Base-by-base conservation (phyloP, 2,888 invertebrate species). In the Tridacna gigas region DNA sequence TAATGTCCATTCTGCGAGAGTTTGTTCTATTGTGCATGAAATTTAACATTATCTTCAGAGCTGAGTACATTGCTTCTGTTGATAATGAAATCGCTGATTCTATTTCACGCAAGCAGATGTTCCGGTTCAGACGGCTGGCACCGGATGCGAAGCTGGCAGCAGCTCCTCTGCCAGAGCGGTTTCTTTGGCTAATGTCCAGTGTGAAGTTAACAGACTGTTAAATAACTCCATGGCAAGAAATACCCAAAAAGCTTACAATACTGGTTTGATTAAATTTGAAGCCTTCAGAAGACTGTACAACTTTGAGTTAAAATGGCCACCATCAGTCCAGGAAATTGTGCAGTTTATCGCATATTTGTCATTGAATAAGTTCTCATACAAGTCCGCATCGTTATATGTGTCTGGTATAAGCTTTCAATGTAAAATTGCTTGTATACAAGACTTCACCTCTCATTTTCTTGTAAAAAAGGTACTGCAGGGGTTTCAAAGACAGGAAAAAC, bases 21-120 rank as follows among this genome's bases (percentile, higher is more conserved):
- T 80, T 80, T 67, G 74, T 74, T 13, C 45, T 75, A 18, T n/a
- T 60, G 28, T 20, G 37, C 22, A 80, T 80, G 80, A 26, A 69
- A 26, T n/a, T 67, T 28, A 69, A 67, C 18, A 80, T 74, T 61
- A 26, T 51, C 0, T 80, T 80, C 47, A 66, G 56, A 45, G 75
- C 80, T 28, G 18, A 60, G 0, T 75, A 80, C 60, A 75, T 74
- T 37, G 11, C 66, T 45, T 61, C 80, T 4, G 28, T 37, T 12
- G 9, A 22, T 18, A 80, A 80, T 75, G 11, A 47, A 28, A 75
- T 80, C 18, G 61, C 63, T 22, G 80, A 80, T 67, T 51, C 76
- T 25, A 60, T 80, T 69, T 56, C 66, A 47, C 74, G 80, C 60
- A 47, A 47, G 28, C 69, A 75, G 76, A n/a, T 76, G 76, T 69